Evolutionary conservation across 2,888 invertebrate species (phyloP).

Genomic region (Limnephilus lunatus): DNA sequence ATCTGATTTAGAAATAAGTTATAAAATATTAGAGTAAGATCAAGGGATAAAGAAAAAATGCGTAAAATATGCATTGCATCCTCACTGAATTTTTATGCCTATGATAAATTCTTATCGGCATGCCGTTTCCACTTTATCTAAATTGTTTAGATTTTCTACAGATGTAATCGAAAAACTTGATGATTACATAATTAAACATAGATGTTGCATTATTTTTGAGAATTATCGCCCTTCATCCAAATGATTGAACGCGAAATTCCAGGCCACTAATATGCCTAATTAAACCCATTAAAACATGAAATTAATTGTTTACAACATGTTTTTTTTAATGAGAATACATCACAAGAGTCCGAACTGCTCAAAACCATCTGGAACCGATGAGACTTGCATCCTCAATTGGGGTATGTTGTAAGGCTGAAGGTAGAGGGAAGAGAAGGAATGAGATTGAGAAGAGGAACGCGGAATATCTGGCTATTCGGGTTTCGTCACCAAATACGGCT

Average conservation of each 20-base stretch:
- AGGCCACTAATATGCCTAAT: background rate
- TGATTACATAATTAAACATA: background rate
- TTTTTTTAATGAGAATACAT: no score
- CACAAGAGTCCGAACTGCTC: no score
- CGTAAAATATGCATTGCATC: background rate
- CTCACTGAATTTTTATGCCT: background rate
- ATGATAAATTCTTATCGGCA: background rate
- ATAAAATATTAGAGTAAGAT: background rate
- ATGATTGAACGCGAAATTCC: background rate
- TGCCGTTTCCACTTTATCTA: background rate
- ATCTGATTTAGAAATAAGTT: background rate
- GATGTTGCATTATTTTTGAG: background rate
- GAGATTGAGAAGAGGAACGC: background rate
- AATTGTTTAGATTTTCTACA: background rate
- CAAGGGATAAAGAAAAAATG: background rate
- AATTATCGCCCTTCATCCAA: background rate
- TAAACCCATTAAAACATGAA: background rate
- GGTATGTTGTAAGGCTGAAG: background rate
- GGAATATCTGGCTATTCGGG: no score
- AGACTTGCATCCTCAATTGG: background rate
- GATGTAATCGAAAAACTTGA: background rate
- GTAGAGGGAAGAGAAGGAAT: background rate
- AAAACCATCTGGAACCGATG: no score
- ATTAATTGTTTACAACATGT: no score
- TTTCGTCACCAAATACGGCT: no score